Base-by-base conservation (phyloP, 2,888 invertebrate species). In the Blera fallax region DNA sequence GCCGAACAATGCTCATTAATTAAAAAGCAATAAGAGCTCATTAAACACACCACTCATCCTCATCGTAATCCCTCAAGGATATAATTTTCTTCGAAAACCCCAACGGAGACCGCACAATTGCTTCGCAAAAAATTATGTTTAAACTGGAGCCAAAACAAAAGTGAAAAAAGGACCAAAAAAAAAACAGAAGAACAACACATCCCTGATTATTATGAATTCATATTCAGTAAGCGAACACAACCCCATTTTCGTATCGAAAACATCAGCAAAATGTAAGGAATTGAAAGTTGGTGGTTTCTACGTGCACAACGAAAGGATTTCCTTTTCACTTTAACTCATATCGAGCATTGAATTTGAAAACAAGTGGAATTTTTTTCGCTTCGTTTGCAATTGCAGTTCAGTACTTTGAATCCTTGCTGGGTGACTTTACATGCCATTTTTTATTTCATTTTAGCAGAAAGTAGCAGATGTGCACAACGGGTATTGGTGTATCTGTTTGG, bases 1-100 rank as follows among this genome's bases (percentile, higher is more conserved):
- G 18, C 56, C 16, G 27, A 56, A 58, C 45, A 58, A 34, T 48
- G 45, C n/a, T 21, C 14, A 58, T 24, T 58, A 70, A 70, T 70
- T 70, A 70, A 70, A 70, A 45, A 58, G 50, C 56, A 70, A 70
- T 70, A 70, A 70, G 21, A 16, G 40, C 56, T 58, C 70, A 70
- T 70, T 70, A 70, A 58, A 24, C 56, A 29, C 40, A 48, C 50
- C 7, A 40, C 40, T 18, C 45, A 27, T 4, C 18, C 29, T 2
- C 40, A 21, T 21, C 58, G 18, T n/a, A 24, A 16, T 21, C 24
- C 40, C 27, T 29, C 32, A 32, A 70, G 56, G 40, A 56, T 21
- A 43, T 70, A 69, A 69, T 54, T 54, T 54, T 54, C 40, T 21
- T 21, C 34, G 6, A 65, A 65, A 65, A 29, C 40, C 29, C 40